These are phyloP conservation scores for Peromyscus maniculatus DNA, from an alignment of 2,113 vertebrate species.

Conservation along the genomic window DNA sequence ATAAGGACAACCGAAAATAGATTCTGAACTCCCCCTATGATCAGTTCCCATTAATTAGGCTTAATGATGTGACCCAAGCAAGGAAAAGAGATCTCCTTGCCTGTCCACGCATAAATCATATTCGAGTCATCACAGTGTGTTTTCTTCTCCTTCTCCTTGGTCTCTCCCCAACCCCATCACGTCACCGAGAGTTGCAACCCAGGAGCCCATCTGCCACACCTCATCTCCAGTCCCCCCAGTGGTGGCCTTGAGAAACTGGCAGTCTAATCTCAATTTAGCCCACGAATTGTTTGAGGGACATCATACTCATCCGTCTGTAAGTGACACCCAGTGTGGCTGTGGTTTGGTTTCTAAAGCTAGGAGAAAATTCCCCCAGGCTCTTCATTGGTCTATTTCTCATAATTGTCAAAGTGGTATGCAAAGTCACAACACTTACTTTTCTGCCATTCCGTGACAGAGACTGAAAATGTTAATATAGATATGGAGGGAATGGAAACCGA, in stretches of 20 bases:
- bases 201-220: accelerated
- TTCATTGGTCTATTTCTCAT: neutral
- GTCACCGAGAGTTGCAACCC: too few relatives aligned
- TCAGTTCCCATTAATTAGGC: slow-evolving; percentile 2
- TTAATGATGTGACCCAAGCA: neutral
- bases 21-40: neutral
- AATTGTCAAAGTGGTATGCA: neutral
- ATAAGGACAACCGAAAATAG: slow-evolving; percentile 26
- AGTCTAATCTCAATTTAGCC: neutral
- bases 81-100: slow-evolving; percentile 3
- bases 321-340: neutral
- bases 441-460: neutral
- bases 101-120: neutral
- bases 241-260: neutral
- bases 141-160: neutral
- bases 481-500: neutral
- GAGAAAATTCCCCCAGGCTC: neutral
- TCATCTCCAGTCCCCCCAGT: neutral
- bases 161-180: neutral
- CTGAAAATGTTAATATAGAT: neutral
- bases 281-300: neutral
- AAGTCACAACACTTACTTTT: neutral
- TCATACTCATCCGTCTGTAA: neutral
- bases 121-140: neutral
- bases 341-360: neutral